These are phyloP conservation scores for Synchiropus splendidus DNA, from an alignment of 2,113 vertebrate genomes.

Conservation along the genomic window DNA sequence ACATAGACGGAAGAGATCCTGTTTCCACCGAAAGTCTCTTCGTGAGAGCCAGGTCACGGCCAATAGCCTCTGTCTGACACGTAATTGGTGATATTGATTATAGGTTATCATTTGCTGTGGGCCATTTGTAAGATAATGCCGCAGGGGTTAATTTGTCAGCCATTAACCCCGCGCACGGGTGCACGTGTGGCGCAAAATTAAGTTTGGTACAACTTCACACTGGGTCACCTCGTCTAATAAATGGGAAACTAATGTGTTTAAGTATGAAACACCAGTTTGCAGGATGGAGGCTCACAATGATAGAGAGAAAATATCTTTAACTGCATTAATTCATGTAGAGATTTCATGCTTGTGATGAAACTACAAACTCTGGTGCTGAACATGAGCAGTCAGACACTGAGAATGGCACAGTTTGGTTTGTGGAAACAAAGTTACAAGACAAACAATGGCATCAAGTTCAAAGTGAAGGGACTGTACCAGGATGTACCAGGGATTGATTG, in stretches of 20 bases:
- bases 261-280: slow-evolving; percentile 24
- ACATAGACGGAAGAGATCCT: slow-evolving; percentile 57
- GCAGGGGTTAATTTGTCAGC: slow-evolving; percentile 72
- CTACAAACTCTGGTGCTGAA: background rate
- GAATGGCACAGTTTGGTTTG: no score
- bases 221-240: slow-evolving; percentile 58
- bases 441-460: no score
- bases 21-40: slow-evolving; percentile 66
- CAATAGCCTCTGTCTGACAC: slow-evolving; percentile 65
- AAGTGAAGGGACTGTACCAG: no score
- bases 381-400: no score
- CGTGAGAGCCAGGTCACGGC: slow-evolving; percentile 67
- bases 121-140: slow-evolving; percentile 74
- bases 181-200: slow-evolving; percentile 63
- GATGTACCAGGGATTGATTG: no score
- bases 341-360: no score
- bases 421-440: no score
- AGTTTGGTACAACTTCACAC: slow-evolving; percentile 69
- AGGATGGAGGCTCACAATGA: slow-evolving; percentile 3
- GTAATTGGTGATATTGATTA: slow-evolving; percentile 79
- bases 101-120: slow-evolving; percentile 74
- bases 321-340: no score
- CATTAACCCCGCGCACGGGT: slow-evolving; percentile 69
- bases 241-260: slow-evolving; percentile 51
- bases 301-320: no score